Conservation (phyloP, 2,888 invertebrate species). For the Allolobophora icterica region DNA sequence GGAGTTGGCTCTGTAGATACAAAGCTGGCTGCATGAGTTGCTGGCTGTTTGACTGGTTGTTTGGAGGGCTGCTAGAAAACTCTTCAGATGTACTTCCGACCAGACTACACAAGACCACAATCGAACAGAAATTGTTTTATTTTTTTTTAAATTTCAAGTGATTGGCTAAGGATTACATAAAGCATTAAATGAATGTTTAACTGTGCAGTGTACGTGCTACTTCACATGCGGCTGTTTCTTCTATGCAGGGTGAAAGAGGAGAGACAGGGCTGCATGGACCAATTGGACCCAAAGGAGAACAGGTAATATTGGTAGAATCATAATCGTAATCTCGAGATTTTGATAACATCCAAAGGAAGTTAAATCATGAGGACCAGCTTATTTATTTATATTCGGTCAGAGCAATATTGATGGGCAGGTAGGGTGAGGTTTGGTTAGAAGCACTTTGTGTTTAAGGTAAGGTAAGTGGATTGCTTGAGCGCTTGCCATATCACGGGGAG, state of each 20-base stretch:
- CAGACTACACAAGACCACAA: no score
- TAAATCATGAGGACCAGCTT: not conserved
- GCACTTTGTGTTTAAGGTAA: not conserved
- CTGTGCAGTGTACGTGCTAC: not conserved
- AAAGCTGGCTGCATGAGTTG: not conserved
- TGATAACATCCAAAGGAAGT: not conserved
- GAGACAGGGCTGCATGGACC: not conserved
- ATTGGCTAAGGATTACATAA: not conserved
- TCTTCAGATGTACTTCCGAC: no score
- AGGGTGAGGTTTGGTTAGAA: not conserved
- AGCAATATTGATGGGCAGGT: not conserved
- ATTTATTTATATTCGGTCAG: not conserved
- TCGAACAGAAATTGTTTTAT: no score
- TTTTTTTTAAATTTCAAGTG: not conserved
- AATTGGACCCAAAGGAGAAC: not conserved
- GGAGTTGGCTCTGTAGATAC: not conserved
- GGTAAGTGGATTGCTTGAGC: no score
- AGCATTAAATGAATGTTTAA: not conserved
- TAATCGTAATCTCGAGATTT: not conserved
- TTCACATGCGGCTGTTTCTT: not conserved
- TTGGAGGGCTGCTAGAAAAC: not conserved
- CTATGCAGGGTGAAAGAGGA: not conserved
- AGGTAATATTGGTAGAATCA: not conserved
- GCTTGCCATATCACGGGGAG: no score
- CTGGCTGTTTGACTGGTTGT: not conserved